Evolutionary conservation across 2,113 vertebrate species (phyloP).

Genomic region (Ailurus styani): DNA sequence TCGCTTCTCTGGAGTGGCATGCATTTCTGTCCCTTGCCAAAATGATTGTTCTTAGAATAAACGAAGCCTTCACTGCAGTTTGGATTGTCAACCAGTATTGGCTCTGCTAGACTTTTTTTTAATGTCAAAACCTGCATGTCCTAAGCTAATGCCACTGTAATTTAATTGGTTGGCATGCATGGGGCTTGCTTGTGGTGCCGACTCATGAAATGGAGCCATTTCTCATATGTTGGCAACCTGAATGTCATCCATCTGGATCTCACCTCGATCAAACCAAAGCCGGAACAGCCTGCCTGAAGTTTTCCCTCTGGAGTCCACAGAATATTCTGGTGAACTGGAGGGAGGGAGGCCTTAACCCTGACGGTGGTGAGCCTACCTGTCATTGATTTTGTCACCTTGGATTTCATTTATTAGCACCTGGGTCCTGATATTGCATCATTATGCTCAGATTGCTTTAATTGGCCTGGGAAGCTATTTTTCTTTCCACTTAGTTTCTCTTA

Average conservation of each 20-base stretch:
- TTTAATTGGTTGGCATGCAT: too few species aligned
- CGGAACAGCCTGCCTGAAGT: neutral
- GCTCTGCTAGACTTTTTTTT: neutral
- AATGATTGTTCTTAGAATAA: neutral
- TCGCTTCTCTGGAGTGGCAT: neutral
- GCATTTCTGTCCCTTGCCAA: neutral
- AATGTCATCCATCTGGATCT: neutral
- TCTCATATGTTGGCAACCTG: neutral
- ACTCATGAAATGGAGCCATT: neutral
- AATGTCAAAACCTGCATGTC: neutral
- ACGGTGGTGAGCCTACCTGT: neutral
- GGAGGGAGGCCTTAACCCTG: rapidly evolving
- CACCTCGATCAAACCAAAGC: neutral
- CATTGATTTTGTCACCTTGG: neutral
- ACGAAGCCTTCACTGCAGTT: neutral
- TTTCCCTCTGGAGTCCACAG: neutral
- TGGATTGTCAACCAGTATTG: neutral
- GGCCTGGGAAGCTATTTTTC: neutral
- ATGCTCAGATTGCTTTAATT: neutral
- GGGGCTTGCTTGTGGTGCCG: neutral
- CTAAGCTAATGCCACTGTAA: neutral
- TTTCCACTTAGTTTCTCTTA: neutral
- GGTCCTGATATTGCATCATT: neutral
- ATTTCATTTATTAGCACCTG: neutral
- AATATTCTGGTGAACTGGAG: neutral